Conservation (phyloP, 1,140 invertebrate species). For the Teleogryllus occipitalis region DNA sequence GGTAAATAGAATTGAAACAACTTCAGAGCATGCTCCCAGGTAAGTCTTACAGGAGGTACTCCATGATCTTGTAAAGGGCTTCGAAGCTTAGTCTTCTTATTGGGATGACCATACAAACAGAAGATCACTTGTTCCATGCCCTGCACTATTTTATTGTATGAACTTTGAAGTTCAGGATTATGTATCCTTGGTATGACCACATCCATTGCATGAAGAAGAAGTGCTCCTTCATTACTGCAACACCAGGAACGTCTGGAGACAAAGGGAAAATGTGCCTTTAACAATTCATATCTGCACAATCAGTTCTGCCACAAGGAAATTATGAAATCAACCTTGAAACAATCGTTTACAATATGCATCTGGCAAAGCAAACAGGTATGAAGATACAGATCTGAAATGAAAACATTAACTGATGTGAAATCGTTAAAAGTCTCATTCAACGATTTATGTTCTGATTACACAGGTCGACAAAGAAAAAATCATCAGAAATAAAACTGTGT, state of each 20-base stretch:
- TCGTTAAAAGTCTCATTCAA: too few relatives aligned
- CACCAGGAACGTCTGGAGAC: slow-evolving; percentile 58
- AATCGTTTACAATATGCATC: neutral
- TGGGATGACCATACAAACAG: slow-evolving; percentile 80
- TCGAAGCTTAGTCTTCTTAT: slow-evolving; percentile 49
- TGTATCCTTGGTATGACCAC: slow-evolving; percentile 57
- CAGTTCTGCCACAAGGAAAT: neutral
- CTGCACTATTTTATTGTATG: slow-evolving; percentile 53
- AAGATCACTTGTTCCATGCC: slow-evolving; percentile 81
- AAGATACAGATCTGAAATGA: slow-evolving; percentile 7
- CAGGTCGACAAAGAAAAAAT: neutral
- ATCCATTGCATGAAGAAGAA: slow-evolving; percentile 69
- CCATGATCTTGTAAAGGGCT: slow-evolving; percentile 71
- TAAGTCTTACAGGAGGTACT: slow-evolving; percentile 57
- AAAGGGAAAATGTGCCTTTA: too few relatives aligned
- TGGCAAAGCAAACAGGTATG: neutral
- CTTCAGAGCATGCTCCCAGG: slow-evolving; percentile 66
- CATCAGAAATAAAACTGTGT: neutral
- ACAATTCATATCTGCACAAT: too few relatives aligned
- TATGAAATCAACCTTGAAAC: neutral
- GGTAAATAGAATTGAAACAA: slow-evolving; percentile 81
- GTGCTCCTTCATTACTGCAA: slow-evolving; percentile 59
- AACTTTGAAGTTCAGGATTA: slow-evolving; percentile 37
- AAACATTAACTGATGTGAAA: neutral
- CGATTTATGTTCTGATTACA: too few relatives aligned